phyloP scores from a whole-genome alignment of 1,140 invertebrate species.

The Hylaeus anthracinus region DNA sequence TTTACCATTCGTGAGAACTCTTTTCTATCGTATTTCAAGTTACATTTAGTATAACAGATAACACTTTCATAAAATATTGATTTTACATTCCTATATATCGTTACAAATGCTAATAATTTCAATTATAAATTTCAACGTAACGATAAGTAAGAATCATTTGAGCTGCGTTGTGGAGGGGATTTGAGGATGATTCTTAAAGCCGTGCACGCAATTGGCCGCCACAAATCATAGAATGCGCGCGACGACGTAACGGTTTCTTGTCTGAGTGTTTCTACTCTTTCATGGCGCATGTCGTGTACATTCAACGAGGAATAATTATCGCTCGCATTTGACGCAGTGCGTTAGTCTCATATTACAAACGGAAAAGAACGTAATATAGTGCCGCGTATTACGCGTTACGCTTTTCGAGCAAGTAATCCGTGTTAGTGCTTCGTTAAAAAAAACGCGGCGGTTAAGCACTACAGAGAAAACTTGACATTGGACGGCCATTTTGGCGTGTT shows the following conservation, averaged over 20 bases:
- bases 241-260: constrained; percentile 34
- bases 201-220: background rate
- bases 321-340: constrained; percentile 75
- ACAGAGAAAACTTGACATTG: constrained; percentile 75
- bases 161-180: background rate
- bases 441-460: constrained; percentile 54
- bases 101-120: background rate
- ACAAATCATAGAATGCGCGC: constrained; percentile 21
- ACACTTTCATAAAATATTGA: background rate
- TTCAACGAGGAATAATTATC: constrained; percentile 69
- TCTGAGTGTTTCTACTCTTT: constrained; percentile 60
- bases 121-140: background rate
- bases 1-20: background rate
- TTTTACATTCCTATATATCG: background rate
- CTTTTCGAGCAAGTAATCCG: constrained; percentile 44
- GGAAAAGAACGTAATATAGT: constrained; percentile 56
- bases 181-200: constrained; percentile 11
- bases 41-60: background rate
- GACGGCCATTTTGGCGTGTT: constrained; percentile 79
- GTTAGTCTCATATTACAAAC: constrained; percentile 68
- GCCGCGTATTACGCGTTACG: constrained; percentile 50
- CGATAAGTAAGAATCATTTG: background rate
- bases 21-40: background rate
- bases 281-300: constrained; percentile 63
- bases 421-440: constrained; percentile 46